Evolutionary conservation across 2,888 invertebrate species (phyloP).

Genomic region (Morpho helenor): DNA sequence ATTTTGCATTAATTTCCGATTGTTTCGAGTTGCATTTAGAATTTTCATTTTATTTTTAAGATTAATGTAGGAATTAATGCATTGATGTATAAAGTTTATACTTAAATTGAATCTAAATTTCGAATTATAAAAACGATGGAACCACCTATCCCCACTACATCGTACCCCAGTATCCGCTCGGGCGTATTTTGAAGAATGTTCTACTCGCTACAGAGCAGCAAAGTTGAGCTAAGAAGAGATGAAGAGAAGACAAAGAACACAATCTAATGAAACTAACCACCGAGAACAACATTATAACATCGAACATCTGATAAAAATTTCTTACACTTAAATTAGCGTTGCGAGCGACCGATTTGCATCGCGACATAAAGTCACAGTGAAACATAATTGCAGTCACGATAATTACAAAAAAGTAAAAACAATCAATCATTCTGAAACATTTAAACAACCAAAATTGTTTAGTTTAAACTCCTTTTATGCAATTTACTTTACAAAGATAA

Average conservation of each 20-base stretch:
- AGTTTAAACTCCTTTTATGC: too few relatives aligned
- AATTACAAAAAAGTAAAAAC: too few relatives aligned
- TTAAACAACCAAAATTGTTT: too few relatives aligned
- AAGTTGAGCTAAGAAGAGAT: slow-evolving; percentile 22
- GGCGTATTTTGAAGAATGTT: slow-evolving; percentile 18
- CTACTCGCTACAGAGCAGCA: slow-evolving; percentile 26
- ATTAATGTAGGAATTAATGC: too few relatives aligned
- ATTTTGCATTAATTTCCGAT: too few relatives aligned
- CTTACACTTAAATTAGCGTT: slow-evolving; percentile 42
- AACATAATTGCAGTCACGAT: not conserved
- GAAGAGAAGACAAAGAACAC: slow-evolving; percentile 31
- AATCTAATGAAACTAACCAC: slow-evolving; percentile 48
- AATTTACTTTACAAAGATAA: too few relatives aligned
- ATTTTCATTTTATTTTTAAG: too few relatives aligned
- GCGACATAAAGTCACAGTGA: not conserved
- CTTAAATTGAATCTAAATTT: too few relatives aligned
- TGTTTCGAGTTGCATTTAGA: too few relatives aligned
- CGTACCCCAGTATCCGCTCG: not conserved
- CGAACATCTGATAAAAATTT: slow-evolving; percentile 54
- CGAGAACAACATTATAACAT: slow-evolving; percentile 47
- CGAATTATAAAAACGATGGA: too few relatives aligned
- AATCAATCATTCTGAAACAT: too few relatives aligned
- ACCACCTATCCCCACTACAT: not conserved
- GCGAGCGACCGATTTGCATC: not conserved
- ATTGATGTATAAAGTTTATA: too few relatives aligned